A percentile compares a stretch with the other conserved stretches of the same genome.
Evolutionary conservation across 2,888 invertebrate genomes (phyloP).

Genomic region (Troglohyphantes excavatus): DNA sequence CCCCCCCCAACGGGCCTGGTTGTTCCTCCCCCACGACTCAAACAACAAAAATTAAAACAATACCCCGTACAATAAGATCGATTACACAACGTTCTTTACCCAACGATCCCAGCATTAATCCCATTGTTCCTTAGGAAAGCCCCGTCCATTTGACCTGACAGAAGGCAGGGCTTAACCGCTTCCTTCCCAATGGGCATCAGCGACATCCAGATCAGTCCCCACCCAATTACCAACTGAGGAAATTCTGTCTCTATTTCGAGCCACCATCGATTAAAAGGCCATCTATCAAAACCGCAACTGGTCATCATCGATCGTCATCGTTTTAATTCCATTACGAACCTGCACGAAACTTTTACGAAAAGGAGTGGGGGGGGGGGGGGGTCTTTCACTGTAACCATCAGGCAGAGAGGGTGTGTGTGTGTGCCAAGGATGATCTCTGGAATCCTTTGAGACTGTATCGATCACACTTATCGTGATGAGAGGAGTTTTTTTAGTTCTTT

Average conservation of each 20-base stretch:
- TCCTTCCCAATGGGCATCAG: slow-evolving; percentile 7
- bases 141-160: background rate
- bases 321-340: slow-evolving; percentile 73
- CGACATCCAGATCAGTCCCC: background rate
- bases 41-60: no score
- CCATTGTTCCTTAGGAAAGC: background rate
- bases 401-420: slow-evolving; percentile 38
- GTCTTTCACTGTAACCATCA: slow-evolving; percentile 1
- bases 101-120: background rate
- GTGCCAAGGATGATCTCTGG: slow-evolving; percentile 44
- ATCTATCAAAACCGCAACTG: slow-evolving; percentile 75
- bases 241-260: slow-evolving; percentile 62
- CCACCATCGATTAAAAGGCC: slow-evolving; percentile 64
- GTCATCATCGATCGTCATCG: slow-evolving; percentile 68
- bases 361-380: no score
- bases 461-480: slow-evolving; percentile 77
- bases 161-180: slow-evolving; percentile 6
- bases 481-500: slow-evolving; percentile 57
- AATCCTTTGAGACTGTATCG: slow-evolving; percentile 76
- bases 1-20: no score
- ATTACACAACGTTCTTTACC: background rate
- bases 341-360: slow-evolving; percentile 45
- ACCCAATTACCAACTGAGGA: slow-evolving; percentile 28
- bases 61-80: background rate
- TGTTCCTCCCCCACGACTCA: background rate